Percentiles rank a stretch among this genome's conserved stretches.
Conservation (phyloP, 2,113 vertebrate species). For the Azemiops feae region DNA sequence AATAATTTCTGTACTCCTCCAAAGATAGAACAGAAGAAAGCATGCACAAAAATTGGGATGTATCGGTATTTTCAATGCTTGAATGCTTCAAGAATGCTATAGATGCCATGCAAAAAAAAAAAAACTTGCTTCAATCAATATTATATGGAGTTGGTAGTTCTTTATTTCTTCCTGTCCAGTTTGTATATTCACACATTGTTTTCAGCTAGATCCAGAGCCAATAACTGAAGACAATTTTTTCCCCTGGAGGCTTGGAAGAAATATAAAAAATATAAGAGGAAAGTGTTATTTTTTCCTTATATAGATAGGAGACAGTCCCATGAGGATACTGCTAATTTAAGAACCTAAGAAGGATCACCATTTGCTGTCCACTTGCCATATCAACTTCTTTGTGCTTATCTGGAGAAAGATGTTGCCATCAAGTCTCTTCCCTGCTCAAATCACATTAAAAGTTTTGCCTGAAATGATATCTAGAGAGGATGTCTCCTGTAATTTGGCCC, state of each 20-base stretch:
- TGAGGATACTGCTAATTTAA: neutral
- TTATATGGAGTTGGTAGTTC: neutral
- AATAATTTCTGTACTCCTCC: neutral
- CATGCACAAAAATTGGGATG: neutral
- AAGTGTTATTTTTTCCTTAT: neutral
- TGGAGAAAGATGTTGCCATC: neutral
- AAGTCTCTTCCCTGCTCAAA: neutral
- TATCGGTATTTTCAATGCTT: neutral
- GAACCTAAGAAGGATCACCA: neutral
- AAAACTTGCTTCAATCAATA: neutral
- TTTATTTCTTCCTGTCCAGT: constrained; percentile 21
- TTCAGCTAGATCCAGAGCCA: neutral
- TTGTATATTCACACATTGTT: neutral
- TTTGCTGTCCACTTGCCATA: neutral
- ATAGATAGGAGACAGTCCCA: neutral
- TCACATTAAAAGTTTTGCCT: neutral
- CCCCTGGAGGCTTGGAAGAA: neutral
- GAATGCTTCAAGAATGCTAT: neutral
- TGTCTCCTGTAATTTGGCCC: neutral
- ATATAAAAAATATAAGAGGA: neutral
- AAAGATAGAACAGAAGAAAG: neutral
- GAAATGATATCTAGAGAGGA: neutral
- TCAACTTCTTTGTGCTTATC: neutral
- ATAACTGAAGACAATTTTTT: constrained; percentile 13
- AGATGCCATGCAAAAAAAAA: neutral